These are phyloP conservation scores for Cerceris rybyensis DNA, from an alignment of 2,888 invertebrate species.

Conservation along the genomic window DNA sequence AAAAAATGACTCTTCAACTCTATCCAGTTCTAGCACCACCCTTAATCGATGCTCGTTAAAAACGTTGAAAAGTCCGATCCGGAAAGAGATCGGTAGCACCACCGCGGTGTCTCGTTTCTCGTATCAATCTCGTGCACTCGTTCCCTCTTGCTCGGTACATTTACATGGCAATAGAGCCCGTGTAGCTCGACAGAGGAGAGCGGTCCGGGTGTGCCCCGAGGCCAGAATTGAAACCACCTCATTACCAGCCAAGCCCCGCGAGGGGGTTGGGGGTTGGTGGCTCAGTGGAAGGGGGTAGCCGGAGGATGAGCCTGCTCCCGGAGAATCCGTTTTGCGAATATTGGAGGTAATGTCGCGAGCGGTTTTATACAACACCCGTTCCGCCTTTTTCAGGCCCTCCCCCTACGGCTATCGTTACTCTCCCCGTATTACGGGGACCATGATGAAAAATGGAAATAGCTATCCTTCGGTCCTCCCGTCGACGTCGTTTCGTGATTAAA, in stretches of 20 bases:
- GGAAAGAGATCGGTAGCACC: conserved; percentile 32
- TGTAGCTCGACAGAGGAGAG: conserved; percentile 61
- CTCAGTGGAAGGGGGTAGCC: conserved; percentile 47
- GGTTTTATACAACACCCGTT: conserved; percentile 78
- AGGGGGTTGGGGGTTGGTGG: conserved; percentile 31
- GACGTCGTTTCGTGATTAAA: conserved; percentile 58
- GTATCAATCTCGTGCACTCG: conserved; percentile 71
- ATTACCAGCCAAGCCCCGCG: conserved; percentile 70
- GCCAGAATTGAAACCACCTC: conserved; percentile 82
- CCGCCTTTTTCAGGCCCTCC: conserved; percentile 66
- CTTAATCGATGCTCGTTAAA: conserved; percentile 19
- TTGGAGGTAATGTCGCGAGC: conserved; percentile 81
- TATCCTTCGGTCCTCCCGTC: conserved; percentile 67
- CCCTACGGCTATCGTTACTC: conserved; percentile 46
- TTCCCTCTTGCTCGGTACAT: conserved; percentile 70
- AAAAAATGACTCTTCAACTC: no score
- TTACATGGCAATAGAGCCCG: conserved; percentile 75
- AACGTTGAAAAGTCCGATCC: conserved; percentile 23
- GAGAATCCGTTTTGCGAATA: conserved; percentile 82
- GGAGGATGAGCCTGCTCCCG: conserved; percentile 68
- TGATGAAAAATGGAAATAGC: conserved; percentile 81
- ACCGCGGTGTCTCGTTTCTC: conserved; percentile 37
- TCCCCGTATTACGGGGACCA: conserved; percentile 65
- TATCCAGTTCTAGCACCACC: not conserved
- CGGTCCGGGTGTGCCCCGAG: conserved; percentile 73